Base-by-base conservation (phyloP, 2,888 invertebrate species). In the Hipparchia sbordonii region DNA sequence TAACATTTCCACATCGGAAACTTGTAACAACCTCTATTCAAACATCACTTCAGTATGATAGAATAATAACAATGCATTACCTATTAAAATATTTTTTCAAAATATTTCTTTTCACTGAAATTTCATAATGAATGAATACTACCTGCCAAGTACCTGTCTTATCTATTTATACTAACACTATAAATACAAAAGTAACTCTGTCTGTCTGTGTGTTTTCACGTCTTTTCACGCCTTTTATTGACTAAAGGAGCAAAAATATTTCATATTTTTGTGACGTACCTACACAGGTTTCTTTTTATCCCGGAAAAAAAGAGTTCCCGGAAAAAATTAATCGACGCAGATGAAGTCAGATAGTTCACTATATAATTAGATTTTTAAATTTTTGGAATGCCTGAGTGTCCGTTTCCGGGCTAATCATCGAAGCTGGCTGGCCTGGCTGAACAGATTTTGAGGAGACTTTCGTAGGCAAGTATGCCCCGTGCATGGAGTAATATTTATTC, bases 61-160 rank as follows among this genome's bases (percentile, higher is more conserved):
- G 57, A 59, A 67, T 51, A 12, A 48, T 67, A 59, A 60, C 54
- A 54, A 56, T 56, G 66, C 56, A n/a, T 33, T 48, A 59, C 51
- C 33, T 68, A 23, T 23, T 46, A 59, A 10, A 48, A 67, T 57
- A 45, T 57, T 56, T 67, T 23, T 46, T 9, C 13, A n/a, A 56
- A 67, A 46, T 46, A 59, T 33, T 48, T 67, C 12, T 67, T 67
- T 56, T 56, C 67, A 56, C 59, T 57, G 23, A 23, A 23, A 23
- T 46, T 33, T n/a, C n/a, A n/a, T 48, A 13, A 67, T 46, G 46
- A 33, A 23, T 46, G 46, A n/a, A 57, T 63, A 23, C 23, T 51
- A 63, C 6, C 63, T 23, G 23, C 0, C 23, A 23, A 23, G 23
- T 23, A 23, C 23, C 23, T 23, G 23, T 1, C 23, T 9, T 5